phyloP scores from a whole-genome alignment of 1,140 invertebrate species.

The Neodiprion virginianus region DNA sequence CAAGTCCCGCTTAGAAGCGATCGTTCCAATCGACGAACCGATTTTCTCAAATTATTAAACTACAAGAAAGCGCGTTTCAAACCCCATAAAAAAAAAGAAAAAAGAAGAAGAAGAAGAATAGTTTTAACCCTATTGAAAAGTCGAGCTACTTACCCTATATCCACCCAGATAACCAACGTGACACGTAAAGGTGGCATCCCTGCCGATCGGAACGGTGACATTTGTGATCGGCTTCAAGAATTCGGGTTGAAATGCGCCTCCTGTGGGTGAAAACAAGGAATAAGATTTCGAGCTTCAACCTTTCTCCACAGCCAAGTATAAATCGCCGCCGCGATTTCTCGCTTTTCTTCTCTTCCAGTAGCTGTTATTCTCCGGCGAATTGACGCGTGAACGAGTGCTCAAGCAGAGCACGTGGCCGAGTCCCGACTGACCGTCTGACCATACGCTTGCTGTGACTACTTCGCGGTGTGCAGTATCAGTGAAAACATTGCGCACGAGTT shows the following conservation, averaged over 20 bases:
- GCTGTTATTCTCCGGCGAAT: background rate
- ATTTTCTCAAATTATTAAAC: too few relatives aligned
- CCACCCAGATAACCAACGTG: slow-evolving; percentile 85
- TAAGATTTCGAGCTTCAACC: slow-evolving; percentile 12
- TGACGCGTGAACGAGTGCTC: background rate
- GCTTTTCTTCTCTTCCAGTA: background rate
- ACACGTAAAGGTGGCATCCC: slow-evolving; percentile 88
- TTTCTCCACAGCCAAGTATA: background rate
- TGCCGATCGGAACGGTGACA: slow-evolving; percentile 82
- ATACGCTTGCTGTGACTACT: background rate
- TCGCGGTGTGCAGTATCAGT: background rate
- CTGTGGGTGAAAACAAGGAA: slow-evolving; percentile 53
- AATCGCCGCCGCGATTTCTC: background rate
- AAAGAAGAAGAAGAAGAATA: too few relatives aligned
- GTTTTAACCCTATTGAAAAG: too few relatives aligned
- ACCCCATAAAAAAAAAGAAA: too few relatives aligned
- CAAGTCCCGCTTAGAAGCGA: too few relatives aligned
- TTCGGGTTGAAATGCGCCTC: slow-evolving; percentile 80
- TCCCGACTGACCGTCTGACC: background rate
- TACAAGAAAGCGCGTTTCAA: too few relatives aligned
- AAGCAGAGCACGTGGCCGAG: background rate
- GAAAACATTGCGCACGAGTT: too few relatives aligned
- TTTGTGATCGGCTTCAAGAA: slow-evolving; percentile 84
- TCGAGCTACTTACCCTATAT: slow-evolving; percentile 78
- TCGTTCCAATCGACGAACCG: too few relatives aligned